Base-by-base conservation (phyloP, 2,113 vertebrate species). In the Pungitius pungitius region DNA sequence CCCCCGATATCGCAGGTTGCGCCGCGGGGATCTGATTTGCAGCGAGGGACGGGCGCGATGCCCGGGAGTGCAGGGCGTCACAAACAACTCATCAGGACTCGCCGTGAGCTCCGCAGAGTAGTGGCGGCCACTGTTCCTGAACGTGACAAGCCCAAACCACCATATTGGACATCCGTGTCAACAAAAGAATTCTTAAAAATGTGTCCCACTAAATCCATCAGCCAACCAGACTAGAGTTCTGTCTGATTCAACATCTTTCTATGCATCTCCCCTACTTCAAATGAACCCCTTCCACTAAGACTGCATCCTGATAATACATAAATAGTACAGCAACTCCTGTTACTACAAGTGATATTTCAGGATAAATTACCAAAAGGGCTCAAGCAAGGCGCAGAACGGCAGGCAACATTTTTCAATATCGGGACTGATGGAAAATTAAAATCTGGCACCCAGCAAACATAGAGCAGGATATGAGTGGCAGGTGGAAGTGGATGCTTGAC, bases 21-120 rank as follows among this genome's bases (percentile, higher is more conserved):
- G 17, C 45, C 35, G 20, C 2, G 1, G 54, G 77, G 69, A 22
- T 7, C 60, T 82, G 84, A 88, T 84, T 81, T 70, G 75, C 58
- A 42, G 22, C 82, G 85, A 88, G 49, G 64, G 87, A 81, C 68
- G 69, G 63, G 47, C 66, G n/a, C 40, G 18, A 76, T 43, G 83
- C 82, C 64, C 68, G 69, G 62, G 75, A 81, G 82, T 73, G 60
- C 69, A 2, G 66, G 43, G 78, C 47, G 33, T 77, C 78, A 59
- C 75, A 82, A 82, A 76, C 74, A 67, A 74, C 80, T 69, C 77
- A 76, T 85, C 82, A 82, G 58, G 65, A 80, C 70, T 76, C 82
- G 76, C 69, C 77, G 83, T 78, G 77, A 74, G 70, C 70, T 73
- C 8, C 6, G 0, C 54, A 35, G 62, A 75, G 43, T 57, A 84